Evolutionary conservation across 2,797 vertebrate species (phyloP).

Genomic region (Adelosebastes latens): DNA sequence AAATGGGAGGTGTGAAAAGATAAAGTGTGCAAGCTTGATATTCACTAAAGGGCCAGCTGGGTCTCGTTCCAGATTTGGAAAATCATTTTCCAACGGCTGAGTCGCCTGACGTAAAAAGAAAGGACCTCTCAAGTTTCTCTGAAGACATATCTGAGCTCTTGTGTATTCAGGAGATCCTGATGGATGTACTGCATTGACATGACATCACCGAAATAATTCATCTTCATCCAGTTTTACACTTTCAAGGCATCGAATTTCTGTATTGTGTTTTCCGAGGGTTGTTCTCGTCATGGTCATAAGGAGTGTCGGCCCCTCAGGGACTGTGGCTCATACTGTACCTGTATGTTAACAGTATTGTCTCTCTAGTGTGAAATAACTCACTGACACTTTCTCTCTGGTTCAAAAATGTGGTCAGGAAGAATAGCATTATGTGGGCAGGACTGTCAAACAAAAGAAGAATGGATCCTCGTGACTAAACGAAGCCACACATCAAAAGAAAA

Average conservation of each 20-base stretch:
- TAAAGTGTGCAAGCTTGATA: slow-evolving; percentile 54
- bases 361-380: not conserved
- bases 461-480: not conserved
- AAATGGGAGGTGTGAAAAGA: slow-evolving; percentile 67
- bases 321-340: not conserved
- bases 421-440: not conserved
- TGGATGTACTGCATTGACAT: slow-evolving; percentile 14
- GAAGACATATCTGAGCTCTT: slow-evolving; percentile 17
- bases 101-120: slow-evolving; percentile 30
- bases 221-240: slow-evolving; percentile 56
- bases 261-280: slow-evolving; percentile 34
- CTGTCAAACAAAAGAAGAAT: slow-evolving; percentile 29
- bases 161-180: not conserved
- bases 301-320: slow-evolving; percentile 28
- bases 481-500: not conserved
- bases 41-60: slow-evolving; percentile 57
- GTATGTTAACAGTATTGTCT: not conserved
- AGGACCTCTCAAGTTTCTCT: slow-evolving; percentile 27
- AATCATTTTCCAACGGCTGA: slow-evolving; percentile 36
- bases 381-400: not conserved
- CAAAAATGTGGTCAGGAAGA: not conserved
- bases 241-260: slow-evolving; percentile 50
- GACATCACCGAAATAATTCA: slow-evolving; percentile 40
- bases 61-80: slow-evolving; percentile 65
- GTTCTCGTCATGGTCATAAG: not conserved